Base-by-base conservation (phyloP, 2,888 invertebrate genomes). In the Leucophenga montana region DNA sequence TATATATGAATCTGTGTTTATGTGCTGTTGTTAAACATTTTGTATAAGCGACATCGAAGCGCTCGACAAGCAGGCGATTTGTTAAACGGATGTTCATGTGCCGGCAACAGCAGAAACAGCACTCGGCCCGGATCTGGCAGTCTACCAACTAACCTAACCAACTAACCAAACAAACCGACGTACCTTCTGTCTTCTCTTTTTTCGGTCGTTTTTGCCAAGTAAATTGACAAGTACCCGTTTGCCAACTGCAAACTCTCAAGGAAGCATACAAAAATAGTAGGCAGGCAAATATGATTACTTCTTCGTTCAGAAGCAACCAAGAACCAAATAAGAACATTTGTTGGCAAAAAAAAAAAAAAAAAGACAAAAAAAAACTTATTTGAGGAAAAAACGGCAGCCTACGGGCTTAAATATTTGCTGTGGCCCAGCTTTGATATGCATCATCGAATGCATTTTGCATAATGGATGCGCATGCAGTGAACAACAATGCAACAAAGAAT, bases 401-500 rank as follows among this genome's bases (percentile, higher is more conserved):
- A 16, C n/a, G 16, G 50, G 50, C 50, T 50, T n/a, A n/a, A 14
- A 50, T 18, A 50, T 18, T 50, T 50, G 50, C 16, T 18, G 5
- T 50, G 50, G 50, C 50, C 14, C 18, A 50, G 18, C 50, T 50
- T 50, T 50, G 50, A 50, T 64, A 64, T 64, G 62, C 48, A 64
- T 64, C 62, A 48, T 64, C 62, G 48, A 64, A 64, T 64, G 62
- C 62, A 48, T 48, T 64, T 64, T 64, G 62, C 62, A 64, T 64
- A 64, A 64, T 48, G 62, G 46, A 46, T 64, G 48, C 50, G 16
- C 18, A 50, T 18, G 50, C 50, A 39, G 39, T 39, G 11, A 39
- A 39, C 4, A 39, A 39, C 39, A 39, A 39, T 39, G 50, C 14
- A 50, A 18, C 50, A 50, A n/a, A 50, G 18, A 46, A 18, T 57